Evolutionary conservation across 2,797 vertebrate genomes (phyloP), one percentile per base, ranked within the genome.

Genomic region (Hapalemur alaotrensis): DNA sequence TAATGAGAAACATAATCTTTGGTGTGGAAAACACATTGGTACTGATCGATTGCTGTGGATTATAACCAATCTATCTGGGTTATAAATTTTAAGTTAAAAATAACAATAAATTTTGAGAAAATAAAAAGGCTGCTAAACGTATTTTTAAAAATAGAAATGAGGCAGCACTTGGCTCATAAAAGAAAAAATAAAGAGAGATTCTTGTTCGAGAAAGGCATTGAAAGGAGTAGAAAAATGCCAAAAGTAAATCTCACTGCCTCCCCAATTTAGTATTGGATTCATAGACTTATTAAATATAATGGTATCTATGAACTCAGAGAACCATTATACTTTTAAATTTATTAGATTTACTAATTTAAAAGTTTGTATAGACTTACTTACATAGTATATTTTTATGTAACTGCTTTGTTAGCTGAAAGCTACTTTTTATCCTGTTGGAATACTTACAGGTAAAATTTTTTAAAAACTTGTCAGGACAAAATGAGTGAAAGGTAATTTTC

Each of bases 91-190:
- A 83, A 87, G 22, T 61, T 86, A 73, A 91, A 96, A 94, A 28
- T 78, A 79, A 78, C 48, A 95, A 86, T 78, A 61, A 93, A 50
- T 70, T 72, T 95, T 73, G 12, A 7, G 41, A 52, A 78, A 78
- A 54, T 52, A 23, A 69, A 73, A 81, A 90, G 48, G 17, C 23
- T 81, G 73, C 54, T 85, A 52, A 93, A 59, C 8, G 25, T 17
- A 43, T 52, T 84, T 95, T n/a, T 50, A 35, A 78, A 81, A 94
- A 50, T 22, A 91, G 43, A 96, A 92, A 92, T 46, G 81, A 79
- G 38, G 61, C 1, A 81, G 54, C 13, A 61, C 2, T 72, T 93
- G 67, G 52, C 25, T 78, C 46, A 30, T 3, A 80, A 70, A 35
- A 43, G 18, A 48, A 54, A 61, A 89, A 86, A 93, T 17, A 91